Percentiles rank a stretch among this genome's conserved stretches.
Conservation (phyloP, 2,888 invertebrate genomes). For the Apocheima hispidaria region DNA sequence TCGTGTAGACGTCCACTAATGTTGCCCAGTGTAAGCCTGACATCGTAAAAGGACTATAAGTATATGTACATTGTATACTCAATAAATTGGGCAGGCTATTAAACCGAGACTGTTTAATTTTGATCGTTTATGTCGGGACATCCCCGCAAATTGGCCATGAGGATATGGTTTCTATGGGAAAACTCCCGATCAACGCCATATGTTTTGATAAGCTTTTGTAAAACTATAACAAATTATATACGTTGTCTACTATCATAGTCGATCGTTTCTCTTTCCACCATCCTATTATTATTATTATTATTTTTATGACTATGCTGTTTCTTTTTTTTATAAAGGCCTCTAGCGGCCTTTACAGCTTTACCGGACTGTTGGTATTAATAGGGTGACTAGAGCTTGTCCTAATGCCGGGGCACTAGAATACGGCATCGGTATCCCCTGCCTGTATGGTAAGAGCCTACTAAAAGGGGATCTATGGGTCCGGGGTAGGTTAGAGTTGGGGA, state of each 20-base stretch:
- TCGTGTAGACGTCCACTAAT: constrained; percentile 3
- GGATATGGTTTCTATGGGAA: constrained; percentile 5
- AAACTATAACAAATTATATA: too few relatives aligned
- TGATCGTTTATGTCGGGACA: constrained; percentile 48
- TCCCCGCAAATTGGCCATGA: constrained; percentile 13
- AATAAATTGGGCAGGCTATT: constrained; percentile 58
- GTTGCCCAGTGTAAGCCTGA: neutral
- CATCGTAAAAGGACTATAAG: neutral
- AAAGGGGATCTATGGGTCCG: too few relatives aligned
- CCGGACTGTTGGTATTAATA: too few relatives aligned
- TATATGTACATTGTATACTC: constrained; percentile 48
- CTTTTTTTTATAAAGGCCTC: too few relatives aligned
- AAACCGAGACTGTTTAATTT: constrained; percentile 59
- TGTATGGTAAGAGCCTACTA: neutral
- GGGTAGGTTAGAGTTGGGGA: too few relatives aligned
- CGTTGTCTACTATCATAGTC: too few relatives aligned
- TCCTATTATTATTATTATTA: too few relatives aligned
- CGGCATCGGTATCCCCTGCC: neutral
- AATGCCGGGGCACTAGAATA: neutral
- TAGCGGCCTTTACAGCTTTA: too few relatives aligned
- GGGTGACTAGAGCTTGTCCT: neutral
- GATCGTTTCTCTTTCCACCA: too few relatives aligned
- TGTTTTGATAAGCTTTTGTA: neutral
- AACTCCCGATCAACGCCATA: neutral
- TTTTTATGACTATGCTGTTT: too few relatives aligned